Base-by-base conservation (phyloP, 2,797 vertebrate genomes). In the Urophycis tenuis region DNA sequence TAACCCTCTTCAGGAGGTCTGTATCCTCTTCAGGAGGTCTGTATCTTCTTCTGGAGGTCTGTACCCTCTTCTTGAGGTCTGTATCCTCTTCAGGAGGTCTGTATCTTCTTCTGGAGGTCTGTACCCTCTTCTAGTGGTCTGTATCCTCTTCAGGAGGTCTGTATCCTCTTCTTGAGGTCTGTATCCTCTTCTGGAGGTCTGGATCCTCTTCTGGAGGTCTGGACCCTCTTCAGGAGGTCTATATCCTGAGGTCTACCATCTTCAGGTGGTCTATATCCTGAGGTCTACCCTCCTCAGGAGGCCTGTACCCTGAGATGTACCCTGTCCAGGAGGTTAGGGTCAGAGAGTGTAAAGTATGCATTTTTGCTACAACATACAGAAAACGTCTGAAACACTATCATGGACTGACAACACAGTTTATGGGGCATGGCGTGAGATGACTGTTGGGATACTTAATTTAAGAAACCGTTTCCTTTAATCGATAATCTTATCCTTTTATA, bases 171-270 rank as follows among this genome's bases (percentile, higher is more conserved):
- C 49, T 8, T 25, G 22, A 60, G 22, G n/a, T n/a, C n/a, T 60
- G 22, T 25, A 60, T 22, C 19, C 49, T 60, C 5, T 60, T 60
- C 4, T 6, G 49, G 49, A 60, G 49, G 49, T 60, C 49, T 53
- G 49, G 5, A 53, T 19, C 49, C 17, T 22, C 41, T 14, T 14
- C 88, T 30, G 67, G 12, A 15, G 11, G 3, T 14, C 88, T 30
- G 67, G 12, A 15, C 25, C 67, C 49, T 53, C 49, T 53, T 30
- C 12, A 14, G n/a, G 29, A 70, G 19, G 19, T 45, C 41, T 45
- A 14, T 45, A 49, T 17, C 45, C 17, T 6, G 6, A 5, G 5
- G 22, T 53, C 1, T 53, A 53, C 45, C 17, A 17, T 53, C 45
- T 53, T 7, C 45, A 53, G 45, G 45, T 19, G 45, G 41, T 45